Percentiles rank a stretch among this genome's conserved stretches.
These are phyloP conservation scores for Amniataba percoides DNA, from an alignment of 2,797 vertebrate species.

Conservation along the genomic window DNA sequence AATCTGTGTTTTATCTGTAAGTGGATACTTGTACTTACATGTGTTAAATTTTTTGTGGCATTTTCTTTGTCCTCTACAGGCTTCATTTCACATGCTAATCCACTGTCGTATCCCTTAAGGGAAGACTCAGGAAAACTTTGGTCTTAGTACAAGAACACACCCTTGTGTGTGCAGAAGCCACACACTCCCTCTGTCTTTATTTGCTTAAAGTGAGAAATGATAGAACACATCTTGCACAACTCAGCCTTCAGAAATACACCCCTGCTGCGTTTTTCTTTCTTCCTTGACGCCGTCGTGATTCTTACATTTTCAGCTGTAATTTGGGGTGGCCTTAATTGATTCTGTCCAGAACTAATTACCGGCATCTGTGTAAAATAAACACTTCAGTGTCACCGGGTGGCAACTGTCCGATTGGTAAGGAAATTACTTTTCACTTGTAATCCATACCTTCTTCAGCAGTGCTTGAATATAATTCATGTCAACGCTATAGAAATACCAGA, in stretches of 20 bases:
- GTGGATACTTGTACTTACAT: constrained; percentile 62
- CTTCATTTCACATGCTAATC: constrained; percentile 69
- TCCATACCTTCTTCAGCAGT: constrained; percentile 76
- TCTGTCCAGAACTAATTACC: constrained; percentile 80
- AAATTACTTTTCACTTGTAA: constrained; percentile 82
- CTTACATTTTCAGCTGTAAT: constrained; percentile 68
- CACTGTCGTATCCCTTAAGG: constrained; percentile 55
- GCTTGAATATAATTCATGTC: constrained; percentile 80
- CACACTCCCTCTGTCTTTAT: constrained; percentile 65
- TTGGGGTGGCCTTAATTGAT: constrained; percentile 76
- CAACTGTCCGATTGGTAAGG: constrained; percentile 74
- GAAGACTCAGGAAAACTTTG: constrained; percentile 55
- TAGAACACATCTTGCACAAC: constrained; percentile 63
- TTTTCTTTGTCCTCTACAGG: constrained; percentile 3
- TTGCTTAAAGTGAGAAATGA: constrained; percentile 69
- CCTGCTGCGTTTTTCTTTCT: constrained; percentile 41
- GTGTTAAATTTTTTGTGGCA: constrained; percentile 40
- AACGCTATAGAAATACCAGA: constrained; percentile 71
- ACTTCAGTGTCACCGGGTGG: constrained; percentile 77
- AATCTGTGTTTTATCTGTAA: constrained; percentile 69
- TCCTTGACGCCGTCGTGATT: constrained; percentile 55
- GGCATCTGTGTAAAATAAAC: constrained; percentile 83
- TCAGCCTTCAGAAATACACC: constrained; percentile 51
- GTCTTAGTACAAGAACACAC: constrained; percentile 58
- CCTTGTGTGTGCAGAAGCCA: constrained; percentile 62